phyloP scores from a whole-genome alignment of 2,797 vertebrate species.

The Micropoecilia bifurca region DNA sequence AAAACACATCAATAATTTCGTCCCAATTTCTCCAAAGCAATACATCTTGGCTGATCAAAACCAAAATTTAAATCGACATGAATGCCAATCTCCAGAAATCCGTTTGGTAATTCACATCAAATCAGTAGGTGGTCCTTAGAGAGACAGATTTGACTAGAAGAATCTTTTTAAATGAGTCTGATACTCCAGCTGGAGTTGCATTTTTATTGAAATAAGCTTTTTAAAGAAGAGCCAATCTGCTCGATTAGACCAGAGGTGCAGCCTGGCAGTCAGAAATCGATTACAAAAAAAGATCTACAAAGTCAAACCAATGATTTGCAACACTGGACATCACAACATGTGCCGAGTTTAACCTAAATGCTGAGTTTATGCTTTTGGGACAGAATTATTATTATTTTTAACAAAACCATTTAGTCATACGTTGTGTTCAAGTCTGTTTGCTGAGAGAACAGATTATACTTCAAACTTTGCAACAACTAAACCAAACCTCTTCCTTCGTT shows the following conservation, averaged over 20 bases:
- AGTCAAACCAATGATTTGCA: conserved; percentile 15
- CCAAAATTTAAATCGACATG: neutral
- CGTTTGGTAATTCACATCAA: neutral
- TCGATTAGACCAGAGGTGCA: conserved; percentile 11
- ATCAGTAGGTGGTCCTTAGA: neutral
- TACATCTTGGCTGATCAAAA: neutral
- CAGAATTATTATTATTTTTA: no score
- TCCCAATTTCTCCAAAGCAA: neutral
- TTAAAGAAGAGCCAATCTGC: conserved; percentile 19
- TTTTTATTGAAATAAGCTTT: neutral
- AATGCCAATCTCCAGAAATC: neutral
- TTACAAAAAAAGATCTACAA: conserved; percentile 10
- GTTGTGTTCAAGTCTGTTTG: no score
- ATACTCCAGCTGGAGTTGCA: neutral
- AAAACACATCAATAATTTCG: neutral
- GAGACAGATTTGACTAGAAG: neutral
- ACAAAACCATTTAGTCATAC: no score
- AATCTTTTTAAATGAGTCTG: neutral
- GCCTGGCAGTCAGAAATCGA: conserved; percentile 20
- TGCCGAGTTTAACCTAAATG: neutral
- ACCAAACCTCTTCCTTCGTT: neutral
- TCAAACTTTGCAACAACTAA: neutral
- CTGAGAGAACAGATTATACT: no score
- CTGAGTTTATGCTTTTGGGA: neutral
- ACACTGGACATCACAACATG: neutral